Conservation (phyloP, 2,888 invertebrate genomes). For the Tachina grossa region DNA sequence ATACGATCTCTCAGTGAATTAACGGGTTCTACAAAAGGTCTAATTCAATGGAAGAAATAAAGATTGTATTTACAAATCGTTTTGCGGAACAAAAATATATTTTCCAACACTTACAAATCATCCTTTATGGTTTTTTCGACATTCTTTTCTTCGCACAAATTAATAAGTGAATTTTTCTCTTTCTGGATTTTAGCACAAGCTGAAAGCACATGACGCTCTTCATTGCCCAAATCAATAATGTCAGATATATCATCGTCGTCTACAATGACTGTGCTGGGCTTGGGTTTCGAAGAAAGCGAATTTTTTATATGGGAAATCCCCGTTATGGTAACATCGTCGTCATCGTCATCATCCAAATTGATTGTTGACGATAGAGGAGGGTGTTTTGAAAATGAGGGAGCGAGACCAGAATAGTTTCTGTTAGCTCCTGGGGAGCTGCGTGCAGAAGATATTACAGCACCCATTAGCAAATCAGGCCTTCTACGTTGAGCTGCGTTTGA, state of each 20-base stretch:
- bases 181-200: conserved; percentile 74
- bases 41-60: conserved; percentile 44
- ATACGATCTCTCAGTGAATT: conserved; percentile 85
- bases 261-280: conserved; percentile 71
- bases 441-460: conserved; percentile 50
- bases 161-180: conserved; percentile 46
- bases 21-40: conserved; percentile 80
- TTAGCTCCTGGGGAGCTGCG: conserved; percentile 55
- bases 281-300: conserved; percentile 28
- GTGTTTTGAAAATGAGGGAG: conserved; percentile 60
- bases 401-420: conserved; percentile 47
- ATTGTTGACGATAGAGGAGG: conserved; percentile 73
- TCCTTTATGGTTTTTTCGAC: conserved; percentile 13
- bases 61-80: conserved; percentile 73
- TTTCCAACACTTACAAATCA: conserved; percentile 49
- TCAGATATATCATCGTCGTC: conserved; percentile 75
- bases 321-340: conserved; percentile 67
- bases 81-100: background rate
- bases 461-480: conserved; percentile 53
- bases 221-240: conserved; percentile 75
- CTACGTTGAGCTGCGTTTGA: conserved; percentile 54
- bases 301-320: conserved; percentile 55
- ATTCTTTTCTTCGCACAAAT: conserved; percentile 46
- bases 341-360: conserved; percentile 72
- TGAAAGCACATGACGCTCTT: conserved; percentile 74